Evolutionary conservation across 1,140 invertebrate species (phyloP).

Genomic region (Papilio helenus): DNA sequence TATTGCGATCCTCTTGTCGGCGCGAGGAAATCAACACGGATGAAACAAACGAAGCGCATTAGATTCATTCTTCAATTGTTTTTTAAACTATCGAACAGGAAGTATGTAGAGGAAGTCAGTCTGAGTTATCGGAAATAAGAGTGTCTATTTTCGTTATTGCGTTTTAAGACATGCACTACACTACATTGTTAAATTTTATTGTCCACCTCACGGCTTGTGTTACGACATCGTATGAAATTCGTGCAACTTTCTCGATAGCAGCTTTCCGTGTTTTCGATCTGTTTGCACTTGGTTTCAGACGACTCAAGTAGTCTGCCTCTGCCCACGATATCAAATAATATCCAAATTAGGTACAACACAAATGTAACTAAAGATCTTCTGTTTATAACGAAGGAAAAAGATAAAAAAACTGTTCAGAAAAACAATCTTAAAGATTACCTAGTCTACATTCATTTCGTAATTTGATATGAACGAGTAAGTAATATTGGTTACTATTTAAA

Average conservation of each 20-base stretch:
- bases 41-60: conserved; percentile 39
- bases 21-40: conserved; percentile 54
- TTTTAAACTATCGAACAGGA: conserved; percentile 30
- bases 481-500: neutral
- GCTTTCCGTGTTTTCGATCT: conserved; percentile 24
- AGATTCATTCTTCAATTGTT: conserved; percentile 39
- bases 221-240: conserved; percentile 7
- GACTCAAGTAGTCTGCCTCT: neutral
- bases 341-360: neutral
- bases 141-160: neutral
- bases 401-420: too few species aligned
- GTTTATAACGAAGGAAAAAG: too few species aligned
- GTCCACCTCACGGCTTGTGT: neutral
- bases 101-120: neutral
- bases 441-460: neutral
- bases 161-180: conserved; percentile 6
- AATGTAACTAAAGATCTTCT: neutral
- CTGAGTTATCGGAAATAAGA: neutral
- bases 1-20: conserved; percentile 65
- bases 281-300: conserved; percentile 17
- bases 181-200: neutral
- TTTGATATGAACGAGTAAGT: neutral
- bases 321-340: neutral
- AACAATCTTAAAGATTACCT: neutral
- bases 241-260: conserved; percentile 5